These are phyloP conservation scores for Cynoglossus semilaevis DNA, from an alignment of 2,113 vertebrate genomes.

Conservation along the genomic window DNA sequence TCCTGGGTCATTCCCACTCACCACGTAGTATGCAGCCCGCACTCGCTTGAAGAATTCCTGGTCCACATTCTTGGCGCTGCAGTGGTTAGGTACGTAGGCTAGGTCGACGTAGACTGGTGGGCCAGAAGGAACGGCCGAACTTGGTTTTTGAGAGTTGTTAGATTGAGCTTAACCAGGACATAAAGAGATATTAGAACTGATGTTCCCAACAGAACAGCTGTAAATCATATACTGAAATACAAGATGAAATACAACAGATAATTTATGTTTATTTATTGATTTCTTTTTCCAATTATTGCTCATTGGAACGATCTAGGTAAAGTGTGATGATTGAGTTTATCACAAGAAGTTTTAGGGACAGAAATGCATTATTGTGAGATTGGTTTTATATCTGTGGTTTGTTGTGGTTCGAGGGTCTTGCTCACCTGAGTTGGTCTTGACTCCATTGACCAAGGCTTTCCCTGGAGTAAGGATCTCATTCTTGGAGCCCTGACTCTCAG, in stretches of 20 bases:
- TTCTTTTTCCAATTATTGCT: no score
- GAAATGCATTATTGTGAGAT: no score
- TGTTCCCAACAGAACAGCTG: neutral
- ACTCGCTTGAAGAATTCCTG: constrained; percentile 95
- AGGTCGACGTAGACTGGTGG: constrained; percentile 92
- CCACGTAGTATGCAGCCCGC: constrained; percentile 91
- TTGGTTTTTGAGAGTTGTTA: constrained; percentile 66
- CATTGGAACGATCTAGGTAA: no score
- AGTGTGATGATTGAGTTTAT: no score
- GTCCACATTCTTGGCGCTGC: constrained; percentile 96
- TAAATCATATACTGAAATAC: neutral
- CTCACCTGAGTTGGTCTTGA: constrained; percentile 85
- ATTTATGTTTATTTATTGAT: no score
- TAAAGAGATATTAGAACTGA: constrained; percentile 1
- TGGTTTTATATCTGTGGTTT: neutral
- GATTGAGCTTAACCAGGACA: constrained; percentile 45
- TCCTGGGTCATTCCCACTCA: constrained; percentile 91
- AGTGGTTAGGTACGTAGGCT: constrained; percentile 97
- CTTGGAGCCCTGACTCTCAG: constrained; percentile 72
- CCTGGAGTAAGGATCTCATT: constrained; percentile 77
- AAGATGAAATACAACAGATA: no score
- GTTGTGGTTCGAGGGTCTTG: constrained; percentile 2
- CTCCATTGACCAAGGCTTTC: constrained; percentile 84
- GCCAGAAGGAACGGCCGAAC: constrained; percentile 72
- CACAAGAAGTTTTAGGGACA: no score